phyloP scores from a whole-genome alignment of 2,797 vertebrate genomes.

The Dipus sagitta region DNA sequence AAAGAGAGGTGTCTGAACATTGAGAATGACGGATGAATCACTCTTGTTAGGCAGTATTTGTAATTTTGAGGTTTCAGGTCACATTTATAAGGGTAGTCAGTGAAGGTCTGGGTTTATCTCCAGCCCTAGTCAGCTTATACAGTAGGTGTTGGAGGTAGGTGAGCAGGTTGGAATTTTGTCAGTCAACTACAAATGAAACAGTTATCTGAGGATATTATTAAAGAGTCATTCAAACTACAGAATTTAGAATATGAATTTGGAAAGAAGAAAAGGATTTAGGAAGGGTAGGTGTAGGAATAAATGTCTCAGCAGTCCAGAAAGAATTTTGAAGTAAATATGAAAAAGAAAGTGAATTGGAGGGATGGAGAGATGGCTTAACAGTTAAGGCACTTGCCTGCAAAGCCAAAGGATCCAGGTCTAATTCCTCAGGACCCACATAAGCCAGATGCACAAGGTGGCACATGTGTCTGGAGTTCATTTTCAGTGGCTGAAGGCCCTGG shows the following conservation, averaged over 20 bases:
- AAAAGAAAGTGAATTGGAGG: slow-evolving; percentile 2
- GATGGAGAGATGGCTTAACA: too few species aligned
- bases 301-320: not conserved
- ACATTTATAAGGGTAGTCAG: not conserved
- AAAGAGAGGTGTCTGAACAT: not conserved
- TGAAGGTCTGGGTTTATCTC: not conserved
- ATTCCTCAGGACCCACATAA: too few species aligned
- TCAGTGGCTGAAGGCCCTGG: too few species aligned
- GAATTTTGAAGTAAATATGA: not conserved
- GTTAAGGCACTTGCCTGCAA: too few species aligned
- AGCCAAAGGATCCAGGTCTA: too few species aligned
- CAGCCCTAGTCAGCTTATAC: not conserved
- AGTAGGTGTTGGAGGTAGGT: not conserved
- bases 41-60: not conserved
- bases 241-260: not conserved
- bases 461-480: too few species aligned
- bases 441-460: too few species aligned
- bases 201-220: not conserved
- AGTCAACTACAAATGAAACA: not conserved
- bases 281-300: not conserved
- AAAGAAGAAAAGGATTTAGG: not conserved
- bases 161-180: not conserved
- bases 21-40: not conserved
- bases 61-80: slow-evolving; percentile 19
- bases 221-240: slow-evolving; percentile 3